Evolutionary conservation across 2,797 vertebrate species (phyloP), one percentile per base, ranked within the genome.

Genomic region (Discoglossus pictus): DNA sequence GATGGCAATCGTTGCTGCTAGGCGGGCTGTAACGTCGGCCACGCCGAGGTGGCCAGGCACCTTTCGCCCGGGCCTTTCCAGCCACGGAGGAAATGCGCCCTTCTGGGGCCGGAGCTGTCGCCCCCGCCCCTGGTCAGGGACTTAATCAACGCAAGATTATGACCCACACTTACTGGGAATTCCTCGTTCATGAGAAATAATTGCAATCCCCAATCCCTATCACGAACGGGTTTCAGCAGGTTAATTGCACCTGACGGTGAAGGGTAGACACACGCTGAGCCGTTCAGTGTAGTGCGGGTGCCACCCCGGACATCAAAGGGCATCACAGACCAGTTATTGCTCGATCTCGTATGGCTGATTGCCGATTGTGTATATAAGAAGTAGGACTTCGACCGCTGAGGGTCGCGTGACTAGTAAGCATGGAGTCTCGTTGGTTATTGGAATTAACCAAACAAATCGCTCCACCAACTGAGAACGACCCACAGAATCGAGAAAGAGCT

Each of bases 381-480:
- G 36, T 7, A 39, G n/a, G n/a, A n/a, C n/a, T n/a, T n/a, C n/a
- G n/a, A n/a, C n/a, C n/a, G n/a, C n/a, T n/a, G n/a, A n/a, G n/a
- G n/a, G n/a, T 39, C 36, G 11, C 11, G 36, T 39, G 15, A 39
- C 36, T 39, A 39, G 11, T 39, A 12, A n/a, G 10, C 11, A 12
- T 10, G 36, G 11, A n/a, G 36, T 39, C 36, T 39, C 36, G 2
- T 39, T 39, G 4, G 36, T 39, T 39, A 39, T 39, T n/a, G 6
- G 36, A 39, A 39, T 39, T 39, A 39, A 39, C 36, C 36, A 39
- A n/a, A 39, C 36, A 39, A n/a, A n/a, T n/a, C n/a, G n/a, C n/a
- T n/a, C n/a, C n/a, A n/a, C 36, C 36, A 39, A 39, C 36, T 39
- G 15, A 39, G 1, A 39, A 39, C 36, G 11, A 39, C 1, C 36